Evolutionary conservation across 2,797 vertebrate species (phyloP), one percentile per base, ranked within the genome.

Genomic region (Amphiprion clarkii): DNA sequence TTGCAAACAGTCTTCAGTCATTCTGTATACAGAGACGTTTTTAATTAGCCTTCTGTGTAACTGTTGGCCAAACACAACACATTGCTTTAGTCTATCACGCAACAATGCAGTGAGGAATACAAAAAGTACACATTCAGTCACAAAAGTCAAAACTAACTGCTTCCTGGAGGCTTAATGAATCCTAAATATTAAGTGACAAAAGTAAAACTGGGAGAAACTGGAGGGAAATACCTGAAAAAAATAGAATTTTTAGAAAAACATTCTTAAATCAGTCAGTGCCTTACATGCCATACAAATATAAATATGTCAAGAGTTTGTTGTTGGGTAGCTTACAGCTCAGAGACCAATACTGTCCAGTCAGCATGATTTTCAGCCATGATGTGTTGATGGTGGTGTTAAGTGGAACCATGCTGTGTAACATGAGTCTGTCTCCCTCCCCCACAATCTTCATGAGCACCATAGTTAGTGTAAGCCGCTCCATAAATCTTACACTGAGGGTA

Each of bases 401-500:
- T 88, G 63, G 65, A 81, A 61, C 68, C 76, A 57, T 44, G 74
- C 71, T 69, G 88, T 76, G 81, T 71, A 85, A 84, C 59, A 66
- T 11, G 19, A 75, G 69, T 56, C 78, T 65, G 40, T 11, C 19
- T 73, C 59, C 31, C 57, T 71, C 59, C 46, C 56, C 67, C 42
- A 58, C 57, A 72, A 44, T 55, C 68, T 67, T 71, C 59, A 72
- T 69, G 74, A 74, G 76, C 67, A 81, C 73, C 58, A 65, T 44
- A 74, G 53, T 68, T 49, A 73, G 57, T 59, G 49, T 78, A 75
- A 81, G 66, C 60, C 79, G 36, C 72, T 70, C 67, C 71, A 88
- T 83, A 84, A 87, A 90, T 84, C 74, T 81, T 71, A 64, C 46
- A 56, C 57, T 60, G 74, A 67, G 67, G 61, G 52, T 77, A 89